Evolutionary conservation across 2,113 vertebrate genomes (phyloP).

Genomic region (Alligator sinensis): DNA sequence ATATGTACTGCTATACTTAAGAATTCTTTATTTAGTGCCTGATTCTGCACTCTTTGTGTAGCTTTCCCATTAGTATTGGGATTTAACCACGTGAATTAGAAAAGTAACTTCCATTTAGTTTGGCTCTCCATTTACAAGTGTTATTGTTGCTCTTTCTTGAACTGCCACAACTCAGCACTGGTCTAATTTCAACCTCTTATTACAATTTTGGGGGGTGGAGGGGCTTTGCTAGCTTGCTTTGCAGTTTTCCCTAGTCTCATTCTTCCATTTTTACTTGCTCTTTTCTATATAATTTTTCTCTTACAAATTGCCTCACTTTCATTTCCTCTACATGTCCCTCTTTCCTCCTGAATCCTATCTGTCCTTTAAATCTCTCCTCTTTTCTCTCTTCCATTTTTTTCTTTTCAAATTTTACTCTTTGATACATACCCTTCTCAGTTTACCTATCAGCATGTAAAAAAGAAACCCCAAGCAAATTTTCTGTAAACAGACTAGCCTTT

Average conservation of each 20-base stretch:
- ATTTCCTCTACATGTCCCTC: neutral
- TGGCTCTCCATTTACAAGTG: neutral
- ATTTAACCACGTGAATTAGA: neutral
- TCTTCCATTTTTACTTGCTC: neutral
- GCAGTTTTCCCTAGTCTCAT: slow-evolving; percentile 8
- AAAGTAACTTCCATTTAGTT: slow-evolving; percentile 1
- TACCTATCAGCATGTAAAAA: neutral
- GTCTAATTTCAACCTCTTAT: slow-evolving; percentile 5
- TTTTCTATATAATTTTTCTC: neutral
- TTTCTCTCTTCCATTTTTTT: neutral
- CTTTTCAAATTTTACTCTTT: neutral
- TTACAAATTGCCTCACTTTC: neutral
- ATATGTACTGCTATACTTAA: neutral
- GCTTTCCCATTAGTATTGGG: neutral
- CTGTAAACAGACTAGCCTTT: neutral
- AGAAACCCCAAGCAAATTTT: neutral
- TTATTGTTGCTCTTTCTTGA: neutral
- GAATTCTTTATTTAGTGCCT: neutral
- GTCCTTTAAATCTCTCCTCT: neutral
- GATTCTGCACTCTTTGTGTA: neutral
- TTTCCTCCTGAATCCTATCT: neutral
- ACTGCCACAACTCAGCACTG: neutral
- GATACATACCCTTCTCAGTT: neutral
- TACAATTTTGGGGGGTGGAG: neutral
- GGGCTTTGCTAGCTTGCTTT: neutral